Evolutionary conservation across 2,113 vertebrate genomes (phyloP).

Genomic region (Paracanthobrama guichenoti): DNA sequence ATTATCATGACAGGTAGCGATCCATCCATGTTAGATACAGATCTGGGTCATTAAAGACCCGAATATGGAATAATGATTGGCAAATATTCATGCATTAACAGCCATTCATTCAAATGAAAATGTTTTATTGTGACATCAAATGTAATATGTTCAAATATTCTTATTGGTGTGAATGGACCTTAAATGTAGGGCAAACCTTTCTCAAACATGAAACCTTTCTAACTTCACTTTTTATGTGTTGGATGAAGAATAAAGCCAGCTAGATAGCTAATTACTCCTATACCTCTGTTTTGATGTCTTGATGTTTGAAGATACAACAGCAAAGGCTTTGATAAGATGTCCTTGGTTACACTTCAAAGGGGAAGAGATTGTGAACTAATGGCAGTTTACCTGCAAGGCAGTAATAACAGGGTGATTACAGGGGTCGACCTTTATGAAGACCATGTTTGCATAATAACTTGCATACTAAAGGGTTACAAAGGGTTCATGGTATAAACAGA

Average conservation of each 20-base stretch:
- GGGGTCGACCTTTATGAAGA: not conserved
- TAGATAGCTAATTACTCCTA: not conserved
- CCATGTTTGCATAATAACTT: not conserved
- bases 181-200: not conserved
- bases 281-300: not conserved
- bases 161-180: not conserved
- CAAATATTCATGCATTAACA: not conserved
- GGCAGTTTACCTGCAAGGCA: not conserved
- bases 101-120: not conserved
- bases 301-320: not conserved
- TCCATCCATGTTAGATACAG: too few relatives aligned
- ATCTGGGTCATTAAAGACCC: too few relatives aligned
- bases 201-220: not conserved
- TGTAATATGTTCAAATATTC: too few relatives aligned
- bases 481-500: not conserved
- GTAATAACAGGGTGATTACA: slow-evolving; percentile 51
- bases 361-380: slow-evolving; percentile 19
- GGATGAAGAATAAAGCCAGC: not conserved
- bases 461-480: not conserved
- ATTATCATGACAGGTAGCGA: too few relatives aligned
- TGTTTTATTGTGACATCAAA: too few relatives aligned
- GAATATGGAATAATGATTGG: too few relatives aligned
- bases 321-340: slow-evolving; percentile 3
- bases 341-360: slow-evolving; percentile 1
- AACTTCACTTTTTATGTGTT: not conserved